Evolutionary conservation across 2,888 invertebrate genomes (phyloP).

Genomic region (Apodemia duryi): DNA sequence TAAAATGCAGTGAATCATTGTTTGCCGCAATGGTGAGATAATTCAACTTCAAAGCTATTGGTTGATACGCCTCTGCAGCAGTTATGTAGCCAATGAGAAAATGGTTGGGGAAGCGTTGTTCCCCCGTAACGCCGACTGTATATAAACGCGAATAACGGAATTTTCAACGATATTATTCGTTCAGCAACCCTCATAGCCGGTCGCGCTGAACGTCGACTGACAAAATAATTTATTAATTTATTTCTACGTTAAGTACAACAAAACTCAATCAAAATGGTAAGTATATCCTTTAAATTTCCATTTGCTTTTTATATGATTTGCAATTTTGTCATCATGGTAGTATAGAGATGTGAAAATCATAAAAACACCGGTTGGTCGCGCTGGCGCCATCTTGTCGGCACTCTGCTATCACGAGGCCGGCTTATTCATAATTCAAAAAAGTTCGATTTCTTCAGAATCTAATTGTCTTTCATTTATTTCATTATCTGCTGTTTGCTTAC

Average conservation of each 20-base stretch:
- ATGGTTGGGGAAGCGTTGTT: constrained; percentile 64
- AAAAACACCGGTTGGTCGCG: constrained; percentile 39
- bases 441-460: neutral
- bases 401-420: constrained; percentile 33
- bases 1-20: constrained; percentile 43
- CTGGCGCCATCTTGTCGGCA: constrained; percentile 69
- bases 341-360: constrained; percentile 27
- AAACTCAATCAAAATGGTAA: constrained; percentile 75
- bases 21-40: constrained; percentile 74
- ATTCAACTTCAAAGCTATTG: constrained; percentile 67
- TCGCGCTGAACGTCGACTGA: constrained; percentile 79
- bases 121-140: constrained; percentile 68
- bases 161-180: constrained; percentile 78
- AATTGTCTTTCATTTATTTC: neutral
- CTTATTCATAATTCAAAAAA: constrained; percentile 25
- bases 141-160: constrained; percentile 76
- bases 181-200: constrained; percentile 85
- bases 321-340: constrained; percentile 18
- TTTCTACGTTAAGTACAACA: constrained; percentile 68
- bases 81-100: constrained; percentile 66
- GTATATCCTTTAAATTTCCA: constrained; percentile 37
- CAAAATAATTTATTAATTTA: constrained; percentile 59
- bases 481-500: neutral
- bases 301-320: constrained; percentile 16
- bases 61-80: constrained; percentile 67